A percentile compares a stretch with the other conserved stretches of the same genome.
Evolutionary conservation across 2,888 invertebrate species (phyloP).

Genomic region (Ectemnius continuus): DNA sequence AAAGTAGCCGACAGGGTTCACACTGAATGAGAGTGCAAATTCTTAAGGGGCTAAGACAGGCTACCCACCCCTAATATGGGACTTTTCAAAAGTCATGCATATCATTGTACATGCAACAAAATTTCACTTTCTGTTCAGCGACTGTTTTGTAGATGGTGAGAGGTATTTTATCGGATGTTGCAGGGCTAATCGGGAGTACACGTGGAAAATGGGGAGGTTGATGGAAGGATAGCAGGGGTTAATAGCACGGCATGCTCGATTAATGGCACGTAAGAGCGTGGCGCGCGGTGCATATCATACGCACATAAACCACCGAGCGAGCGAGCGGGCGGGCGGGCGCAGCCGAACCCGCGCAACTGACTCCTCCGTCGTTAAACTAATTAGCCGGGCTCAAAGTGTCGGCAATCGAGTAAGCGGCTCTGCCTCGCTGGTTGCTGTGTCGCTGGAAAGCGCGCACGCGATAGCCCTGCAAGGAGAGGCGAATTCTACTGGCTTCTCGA

Average conservation of each 20-base stretch:
- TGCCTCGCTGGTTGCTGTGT: background rate
- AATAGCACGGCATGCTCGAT: background rate
- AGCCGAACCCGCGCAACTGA: background rate
- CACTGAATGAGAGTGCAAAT: no score
- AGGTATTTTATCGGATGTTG: no score
- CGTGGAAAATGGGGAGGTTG: no score
- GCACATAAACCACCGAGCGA: background rate
- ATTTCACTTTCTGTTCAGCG: no score
- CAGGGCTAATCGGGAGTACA: no score
- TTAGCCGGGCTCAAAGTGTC: conserved; percentile 21
- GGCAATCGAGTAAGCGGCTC: conserved; percentile 19
- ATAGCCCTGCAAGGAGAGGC: conserved; percentile 22
- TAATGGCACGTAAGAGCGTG: background rate
- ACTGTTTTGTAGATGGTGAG: no score
- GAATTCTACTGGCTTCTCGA: conserved; percentile 14
- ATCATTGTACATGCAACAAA: no score
- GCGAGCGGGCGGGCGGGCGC: background rate
- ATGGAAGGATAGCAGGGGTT: background rate
- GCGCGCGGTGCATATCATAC: background rate
- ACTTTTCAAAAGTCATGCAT: no score
- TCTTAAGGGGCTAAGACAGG: no score
- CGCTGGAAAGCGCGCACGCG: conserved; percentile 17
- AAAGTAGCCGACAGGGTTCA: no score
- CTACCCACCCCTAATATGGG: no score
- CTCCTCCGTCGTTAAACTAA: conserved; percentile 31